A percentile compares a stretch with the other conserved stretches of the same genome.
These are phyloP conservation scores for chimpanzee (Pan troglodytes) DNA, from an alignment of 2,113 vertebrate species.

Conservation along the genomic window NHGRI_mPanTro3-v2.1_pri NC_072407.2:20933501-20934000, in stretches of 20 bases:
- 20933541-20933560: background rate
- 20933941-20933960: background rate
- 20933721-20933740: background rate
- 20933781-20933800: background rate
- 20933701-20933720: background rate
- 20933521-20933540: background rate
- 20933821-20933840: background rate
- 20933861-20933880: background rate
- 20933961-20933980: background rate
- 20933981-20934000: background rate
- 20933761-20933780: background rate
- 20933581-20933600: background rate
- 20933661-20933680: background rate
- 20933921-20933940: background rate
- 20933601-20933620: background rate
- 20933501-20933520: background rate
- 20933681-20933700: background rate
- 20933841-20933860: background rate
- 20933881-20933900: background rate
- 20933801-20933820: background rate
- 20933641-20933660: background rate
- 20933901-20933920: too few relatives aligned
- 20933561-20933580: background rate
- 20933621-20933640: background rate
- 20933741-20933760: background rate